Evolutionary conservation across 2,797 vertebrate species (phyloP).

Genomic region (Pyrocephalus nanus): DNA sequence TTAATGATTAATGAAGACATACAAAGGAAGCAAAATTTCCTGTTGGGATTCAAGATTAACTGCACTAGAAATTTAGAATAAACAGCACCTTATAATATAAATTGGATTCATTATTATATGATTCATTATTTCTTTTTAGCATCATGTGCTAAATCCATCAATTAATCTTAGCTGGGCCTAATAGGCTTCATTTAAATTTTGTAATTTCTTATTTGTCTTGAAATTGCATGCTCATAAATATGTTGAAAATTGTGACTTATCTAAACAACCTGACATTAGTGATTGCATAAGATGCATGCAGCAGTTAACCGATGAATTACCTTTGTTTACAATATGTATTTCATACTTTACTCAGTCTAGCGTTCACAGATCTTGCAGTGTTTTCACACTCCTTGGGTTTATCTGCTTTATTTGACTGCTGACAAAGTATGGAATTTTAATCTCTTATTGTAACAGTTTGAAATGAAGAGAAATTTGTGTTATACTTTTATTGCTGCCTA

Average conservation of each 20-base stretch:
- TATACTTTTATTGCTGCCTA: conserved; percentile 39
- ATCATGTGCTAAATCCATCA: neutral
- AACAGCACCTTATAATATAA: neutral
- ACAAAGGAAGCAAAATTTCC: neutral
- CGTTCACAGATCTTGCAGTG: neutral
- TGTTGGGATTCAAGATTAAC: neutral
- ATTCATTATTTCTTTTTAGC: neutral
- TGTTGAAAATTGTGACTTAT: neutral
- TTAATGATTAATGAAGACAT: neutral
- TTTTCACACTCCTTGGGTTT: conserved; percentile 2
- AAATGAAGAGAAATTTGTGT: conserved; percentile 48
- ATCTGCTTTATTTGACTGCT: conserved; percentile 30
- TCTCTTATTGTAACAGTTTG: conserved; percentile 42
- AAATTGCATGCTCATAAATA: neutral
- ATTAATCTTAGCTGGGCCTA: neutral
- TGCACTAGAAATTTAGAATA: neutral
- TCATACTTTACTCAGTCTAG: neutral
- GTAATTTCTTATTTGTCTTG: neutral
- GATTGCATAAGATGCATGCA: neutral
- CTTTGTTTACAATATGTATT: neutral
- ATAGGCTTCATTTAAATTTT: neutral
- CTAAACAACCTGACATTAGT: neutral
- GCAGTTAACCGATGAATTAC: neutral
- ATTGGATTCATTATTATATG: neutral
- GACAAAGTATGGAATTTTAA: conserved; percentile 45